These are phyloP conservation scores for Andrena bucephala DNA, from an alignment of 2,888 invertebrate species.

Conservation along the genomic window DNA sequence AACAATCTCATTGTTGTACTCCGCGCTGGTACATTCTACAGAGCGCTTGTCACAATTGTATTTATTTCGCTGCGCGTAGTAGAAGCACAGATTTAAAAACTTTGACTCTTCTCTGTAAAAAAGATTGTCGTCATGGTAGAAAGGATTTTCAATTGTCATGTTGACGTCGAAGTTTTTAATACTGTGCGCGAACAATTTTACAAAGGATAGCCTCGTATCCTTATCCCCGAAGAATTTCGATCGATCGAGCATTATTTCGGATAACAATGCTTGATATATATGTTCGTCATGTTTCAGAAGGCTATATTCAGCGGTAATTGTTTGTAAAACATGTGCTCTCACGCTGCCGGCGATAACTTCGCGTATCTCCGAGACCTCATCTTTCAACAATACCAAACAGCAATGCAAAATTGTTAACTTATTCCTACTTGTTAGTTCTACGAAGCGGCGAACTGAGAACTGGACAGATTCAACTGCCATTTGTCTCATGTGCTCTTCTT, in stretches of 20 bases:
- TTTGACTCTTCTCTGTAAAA: conserved; percentile 86
- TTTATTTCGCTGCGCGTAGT: conserved; percentile 40
- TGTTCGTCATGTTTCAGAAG: conserved; percentile 48
- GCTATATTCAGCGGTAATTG: conserved; percentile 11
- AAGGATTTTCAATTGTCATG: conserved; percentile 84
- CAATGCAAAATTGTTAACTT: conserved; percentile 84
- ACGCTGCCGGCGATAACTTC: conserved; percentile 80
- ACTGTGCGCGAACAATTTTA: conserved; percentile 55
- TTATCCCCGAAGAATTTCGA: conserved; percentile 2
- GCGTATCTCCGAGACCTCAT: conserved; percentile 86
- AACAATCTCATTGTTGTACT: conserved; percentile 14
- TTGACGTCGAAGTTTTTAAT: conserved; percentile 29
- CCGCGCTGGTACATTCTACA: neutral
- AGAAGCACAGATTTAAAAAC: conserved; percentile 69
- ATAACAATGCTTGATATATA: conserved; percentile 57
- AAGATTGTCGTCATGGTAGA: conserved; percentile 86
- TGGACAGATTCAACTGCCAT: conserved; percentile 71
- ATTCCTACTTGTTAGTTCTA: conserved; percentile 61
- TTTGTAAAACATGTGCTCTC: conserved; percentile 29
- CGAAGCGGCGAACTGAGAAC: conserved; percentile 61
- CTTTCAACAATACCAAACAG: conserved; percentile 86
- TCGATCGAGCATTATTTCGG: conserved; percentile 26
- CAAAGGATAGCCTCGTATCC: conserved; percentile 35
- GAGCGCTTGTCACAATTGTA: neutral
- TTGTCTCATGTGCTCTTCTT: conserved; percentile 68